A percentile compares a stretch with the other conserved stretches of the same genome.
Evolutionary conservation across 2,113 vertebrate species (phyloP).

Genomic region (Dromaius novaehollandiae): DNA sequence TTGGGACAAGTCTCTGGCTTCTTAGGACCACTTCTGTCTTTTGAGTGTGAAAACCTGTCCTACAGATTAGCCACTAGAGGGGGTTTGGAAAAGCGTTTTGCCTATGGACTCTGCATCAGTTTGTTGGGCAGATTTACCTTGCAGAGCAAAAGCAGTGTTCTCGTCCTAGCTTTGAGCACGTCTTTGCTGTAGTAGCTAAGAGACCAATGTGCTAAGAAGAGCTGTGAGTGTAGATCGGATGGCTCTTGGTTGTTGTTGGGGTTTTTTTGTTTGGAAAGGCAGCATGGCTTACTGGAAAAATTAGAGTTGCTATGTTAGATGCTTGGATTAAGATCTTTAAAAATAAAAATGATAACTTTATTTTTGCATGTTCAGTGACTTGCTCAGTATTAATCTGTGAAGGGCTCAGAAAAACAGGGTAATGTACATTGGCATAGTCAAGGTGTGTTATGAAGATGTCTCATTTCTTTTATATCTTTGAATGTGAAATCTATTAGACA

Average conservation of each 20-base stretch:
- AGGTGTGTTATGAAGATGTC: not conserved
- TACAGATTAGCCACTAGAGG: conserved; percentile 18
- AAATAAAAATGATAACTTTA: not conserved
- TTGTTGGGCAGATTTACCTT: not conserved
- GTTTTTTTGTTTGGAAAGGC: not conserved
- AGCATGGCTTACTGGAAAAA: not conserved
- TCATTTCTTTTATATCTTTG: not conserved
- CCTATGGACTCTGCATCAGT: not conserved
- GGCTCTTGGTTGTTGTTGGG: too few relatives aligned
- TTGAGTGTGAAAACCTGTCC: not conserved
- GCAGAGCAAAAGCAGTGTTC: not conserved
- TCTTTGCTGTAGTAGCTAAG: not conserved
- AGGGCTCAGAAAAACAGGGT: not conserved
- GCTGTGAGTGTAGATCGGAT: too few relatives aligned
- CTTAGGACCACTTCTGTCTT: not conserved
- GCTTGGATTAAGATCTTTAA: not conserved
- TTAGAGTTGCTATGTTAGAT: not conserved
- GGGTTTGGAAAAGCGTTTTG: not conserved
- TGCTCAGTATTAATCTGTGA: not conserved
- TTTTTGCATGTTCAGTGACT: not conserved
- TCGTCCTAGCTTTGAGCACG: not conserved
- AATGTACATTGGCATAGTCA: not conserved
- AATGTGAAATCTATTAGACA: not conserved
- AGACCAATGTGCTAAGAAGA: not conserved
- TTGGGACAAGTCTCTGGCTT: not conserved